These are phyloP conservation scores for Cariama cristata DNA, from an alignment of 2,113 vertebrate species.

Conservation along the genomic window DNA sequence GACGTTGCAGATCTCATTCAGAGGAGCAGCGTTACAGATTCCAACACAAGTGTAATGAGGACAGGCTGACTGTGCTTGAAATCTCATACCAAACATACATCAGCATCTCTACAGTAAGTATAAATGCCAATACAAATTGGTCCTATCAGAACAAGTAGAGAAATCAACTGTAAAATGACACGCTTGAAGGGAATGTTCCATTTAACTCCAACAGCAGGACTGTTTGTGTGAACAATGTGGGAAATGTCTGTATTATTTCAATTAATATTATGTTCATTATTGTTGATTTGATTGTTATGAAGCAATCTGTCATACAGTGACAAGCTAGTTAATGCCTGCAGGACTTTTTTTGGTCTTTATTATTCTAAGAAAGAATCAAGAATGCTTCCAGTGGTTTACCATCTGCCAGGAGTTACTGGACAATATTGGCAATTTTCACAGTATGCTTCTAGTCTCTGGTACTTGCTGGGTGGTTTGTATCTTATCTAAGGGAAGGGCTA, in stretches of 20 bases:
- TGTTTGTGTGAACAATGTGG: not conserved
- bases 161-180: not conserved
- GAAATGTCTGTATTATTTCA: not conserved
- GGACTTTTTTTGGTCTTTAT: not conserved
- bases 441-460: not conserved
- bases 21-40: not conserved
- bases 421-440: not conserved
- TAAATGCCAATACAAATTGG: not conserved
- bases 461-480: not conserved
- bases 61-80: not conserved
- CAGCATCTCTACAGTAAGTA: not conserved
- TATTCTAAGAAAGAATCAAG: not conserved
- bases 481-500: not conserved
- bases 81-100: not conserved
- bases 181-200: not conserved
- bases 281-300: not conserved
- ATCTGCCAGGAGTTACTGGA: not conserved
- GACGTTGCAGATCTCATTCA: not conserved
- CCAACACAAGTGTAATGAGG: not conserved
- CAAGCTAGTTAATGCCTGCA: not conserved
- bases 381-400: not conserved
- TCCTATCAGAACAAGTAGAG: not conserved
- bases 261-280: not conserved
- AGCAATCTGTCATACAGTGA: not conserved
- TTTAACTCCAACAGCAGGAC: not conserved